These are phyloP conservation scores for Chymomyza costata DNA, from an alignment of 1,140 invertebrate genomes.

Conservation along the genomic window DNA sequence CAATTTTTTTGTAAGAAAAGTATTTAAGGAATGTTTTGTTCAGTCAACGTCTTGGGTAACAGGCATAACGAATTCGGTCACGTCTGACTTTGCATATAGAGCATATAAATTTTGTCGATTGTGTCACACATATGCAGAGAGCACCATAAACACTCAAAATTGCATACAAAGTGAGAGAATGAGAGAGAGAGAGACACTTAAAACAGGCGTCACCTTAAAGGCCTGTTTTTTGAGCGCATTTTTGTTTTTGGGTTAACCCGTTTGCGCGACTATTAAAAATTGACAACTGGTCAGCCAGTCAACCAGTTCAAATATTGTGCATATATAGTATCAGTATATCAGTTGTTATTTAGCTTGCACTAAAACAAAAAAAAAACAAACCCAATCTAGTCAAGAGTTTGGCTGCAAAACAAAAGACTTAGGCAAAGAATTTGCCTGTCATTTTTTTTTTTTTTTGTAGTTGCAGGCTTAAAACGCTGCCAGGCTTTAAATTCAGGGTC, in stretches of 20 bases:
- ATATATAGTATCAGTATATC: too few relatives aligned
- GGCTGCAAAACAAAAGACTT: slow-evolving; percentile 39
- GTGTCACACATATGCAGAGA: slow-evolving; percentile 25
- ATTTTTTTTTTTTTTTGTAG: slow-evolving; percentile 54
- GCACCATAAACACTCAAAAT: slow-evolving; percentile 36
- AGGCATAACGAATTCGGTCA: too few relatives aligned
- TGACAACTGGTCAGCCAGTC: slow-evolving; percentile 46
- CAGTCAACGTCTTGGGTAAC: too few relatives aligned
- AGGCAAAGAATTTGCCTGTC: slow-evolving; percentile 46
- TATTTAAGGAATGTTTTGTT: slow-evolving; percentile 23
- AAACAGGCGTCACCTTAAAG: slow-evolving; percentile 3
- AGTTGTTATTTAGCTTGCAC: slow-evolving; percentile 8
- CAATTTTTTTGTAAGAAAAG: slow-evolving; percentile 26
- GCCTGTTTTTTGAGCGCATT: slow-evolving; percentile 25
- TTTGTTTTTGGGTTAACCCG: slow-evolving; percentile 56
- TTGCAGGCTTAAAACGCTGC: not conserved
- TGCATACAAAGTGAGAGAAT: slow-evolving; percentile 21
- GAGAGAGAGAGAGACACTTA: not conserved
- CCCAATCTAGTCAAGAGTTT: slow-evolving; percentile 26
- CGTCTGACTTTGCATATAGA: too few relatives aligned
- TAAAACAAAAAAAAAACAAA: slow-evolving; percentile 12
- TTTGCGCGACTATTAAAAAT: slow-evolving; percentile 18
- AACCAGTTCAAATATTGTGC: slow-evolving; percentile 28
- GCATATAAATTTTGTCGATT: slow-evolving; percentile 21
- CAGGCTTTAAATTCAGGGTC: slow-evolving; percentile 26